These are phyloP conservation scores for Sarcophaga caerulescens DNA, from an alignment of 2,888 invertebrate genomes.

Conservation along the genomic window DNA sequence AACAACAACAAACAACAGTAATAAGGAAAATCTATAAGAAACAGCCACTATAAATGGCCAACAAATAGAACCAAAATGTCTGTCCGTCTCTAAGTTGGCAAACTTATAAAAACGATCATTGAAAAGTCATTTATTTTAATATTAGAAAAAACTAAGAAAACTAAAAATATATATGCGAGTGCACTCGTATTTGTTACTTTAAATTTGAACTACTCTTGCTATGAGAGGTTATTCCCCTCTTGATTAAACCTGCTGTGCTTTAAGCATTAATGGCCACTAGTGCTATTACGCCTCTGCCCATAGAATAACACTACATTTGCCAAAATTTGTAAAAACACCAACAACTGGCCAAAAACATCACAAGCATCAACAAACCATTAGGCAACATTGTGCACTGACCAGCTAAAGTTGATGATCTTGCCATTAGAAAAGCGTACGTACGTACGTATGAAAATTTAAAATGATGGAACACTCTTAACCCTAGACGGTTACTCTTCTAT, in stretches of 20 bases:
- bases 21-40: not conserved
- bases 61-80: conserved; percentile 21
- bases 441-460: too few relatives aligned
- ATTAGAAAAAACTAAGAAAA: conserved; percentile 7
- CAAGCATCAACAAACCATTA: not conserved
- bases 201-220: conserved; percentile 37
- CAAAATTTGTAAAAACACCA: not conserved
- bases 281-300: conserved; percentile 50
- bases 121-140: conserved; percentile 32
- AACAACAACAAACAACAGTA: conserved; percentile 31
- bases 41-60: not conserved
- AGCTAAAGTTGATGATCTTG: too few relatives aligned
- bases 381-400: too few relatives aligned
- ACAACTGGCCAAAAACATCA: not conserved
- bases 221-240: conserved; percentile 5
- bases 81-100: conserved; percentile 8
- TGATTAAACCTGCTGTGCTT: conserved; percentile 19
- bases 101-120: conserved; percentile 12
- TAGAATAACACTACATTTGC: conserved; percentile 25
- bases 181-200: conserved; percentile 17
- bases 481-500: too few relatives aligned
- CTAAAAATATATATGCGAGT: not conserved
- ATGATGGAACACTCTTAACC: too few relatives aligned
- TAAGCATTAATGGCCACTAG: conserved; percentile 45
- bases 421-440: too few relatives aligned